Evolutionary conservation across 2,797 vertebrate genomes (phyloP), one percentile per base, ranked within the genome.

Genomic region (Microchirus variegatus): DNA sequence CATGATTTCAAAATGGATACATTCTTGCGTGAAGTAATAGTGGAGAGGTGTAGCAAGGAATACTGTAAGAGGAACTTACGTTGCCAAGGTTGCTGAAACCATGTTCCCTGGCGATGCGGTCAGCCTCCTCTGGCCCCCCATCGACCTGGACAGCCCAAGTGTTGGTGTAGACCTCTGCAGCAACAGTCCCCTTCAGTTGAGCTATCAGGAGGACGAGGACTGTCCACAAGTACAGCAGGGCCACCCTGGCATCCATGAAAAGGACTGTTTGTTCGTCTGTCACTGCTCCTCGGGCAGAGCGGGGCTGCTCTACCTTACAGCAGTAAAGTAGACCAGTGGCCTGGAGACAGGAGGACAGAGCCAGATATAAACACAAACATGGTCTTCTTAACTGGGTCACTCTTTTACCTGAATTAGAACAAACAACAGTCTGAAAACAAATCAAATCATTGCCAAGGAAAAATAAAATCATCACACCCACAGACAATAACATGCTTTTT

Each of bases 171-270:
- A 98, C 75, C 59, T 83, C 91, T 73, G 94, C 80, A 2, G 68
- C 67, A 36, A 81, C 68, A 64, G 65, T 74, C 68, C 81, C 85
- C 65, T 68, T 88, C 58, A 70, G 76, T 63, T 91, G 83, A 62
- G 91, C 80, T 72, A 85, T 57, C 61, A 95, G 85, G 83, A 92
- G 87, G 87, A 93, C 89, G 85, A 92, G 85, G 80, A 89, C 86
- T 84, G 94, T 91, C 94, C 95, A 94, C 75, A 94, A 86, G 80
- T 93, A 93, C 82, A 92, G 88, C 89, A 94, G 91, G 81, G 84
- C 83, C 91, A 91, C 94, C 87, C 91, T 91, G 93, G 94, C 94
- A 95, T 96, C 97, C 97, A 99, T 99, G 92, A 93, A 93, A 92
- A 86, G 81, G 77, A 86, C 73, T 54, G 65, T 82, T 75, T 19